These are phyloP conservation scores for Oncorhynchus kisutch DNA, from an alignment of 2,113 vertebrate genomes.

Conservation along the genomic window DNA sequence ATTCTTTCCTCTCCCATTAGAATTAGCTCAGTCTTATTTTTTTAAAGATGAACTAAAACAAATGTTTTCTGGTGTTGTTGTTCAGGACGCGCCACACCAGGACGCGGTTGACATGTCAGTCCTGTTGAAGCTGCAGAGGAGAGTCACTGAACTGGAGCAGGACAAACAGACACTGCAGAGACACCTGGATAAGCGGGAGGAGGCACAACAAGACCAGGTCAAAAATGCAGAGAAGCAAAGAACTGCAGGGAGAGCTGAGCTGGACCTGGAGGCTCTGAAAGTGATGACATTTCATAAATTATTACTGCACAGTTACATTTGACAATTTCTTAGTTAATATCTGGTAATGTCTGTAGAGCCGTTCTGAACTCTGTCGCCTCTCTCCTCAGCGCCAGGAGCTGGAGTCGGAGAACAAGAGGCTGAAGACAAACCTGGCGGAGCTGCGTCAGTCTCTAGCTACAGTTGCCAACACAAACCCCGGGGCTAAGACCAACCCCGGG, in stretches of 20 bases:
- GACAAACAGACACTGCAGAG: conserved; percentile 86
- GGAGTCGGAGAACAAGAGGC: conserved; percentile 91
- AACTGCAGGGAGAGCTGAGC: conserved; percentile 83
- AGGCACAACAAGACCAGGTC: conserved; percentile 78
- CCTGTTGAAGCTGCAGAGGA: conserved; percentile 92
- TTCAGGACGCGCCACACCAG: conserved; percentile 54
- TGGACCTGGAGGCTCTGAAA: conserved; percentile 95
- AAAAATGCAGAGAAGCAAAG: conserved; percentile 77
- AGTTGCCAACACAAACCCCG: conserved; percentile 66
- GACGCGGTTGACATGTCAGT: conserved; percentile 88
- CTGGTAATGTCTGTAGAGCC: neutral
- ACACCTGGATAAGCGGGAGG: conserved; percentile 86
- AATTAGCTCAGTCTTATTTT: no score
- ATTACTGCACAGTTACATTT: no score
- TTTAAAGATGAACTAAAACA: neutral
- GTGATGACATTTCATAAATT: conserved; percentile 61
- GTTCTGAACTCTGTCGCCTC: neutral
- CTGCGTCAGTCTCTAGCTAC: conserved; percentile 84
- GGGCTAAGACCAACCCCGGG: no score
- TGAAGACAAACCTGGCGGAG: conserved; percentile 91
- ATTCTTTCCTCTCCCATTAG: no score
- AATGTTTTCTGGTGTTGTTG: neutral
- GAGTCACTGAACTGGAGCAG: conserved; percentile 88
- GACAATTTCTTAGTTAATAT: no score
- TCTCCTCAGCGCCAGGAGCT: conserved; percentile 86